Conservation (phyloP, 2,113 vertebrate species). For the Pogonocichla stellata region DNA sequence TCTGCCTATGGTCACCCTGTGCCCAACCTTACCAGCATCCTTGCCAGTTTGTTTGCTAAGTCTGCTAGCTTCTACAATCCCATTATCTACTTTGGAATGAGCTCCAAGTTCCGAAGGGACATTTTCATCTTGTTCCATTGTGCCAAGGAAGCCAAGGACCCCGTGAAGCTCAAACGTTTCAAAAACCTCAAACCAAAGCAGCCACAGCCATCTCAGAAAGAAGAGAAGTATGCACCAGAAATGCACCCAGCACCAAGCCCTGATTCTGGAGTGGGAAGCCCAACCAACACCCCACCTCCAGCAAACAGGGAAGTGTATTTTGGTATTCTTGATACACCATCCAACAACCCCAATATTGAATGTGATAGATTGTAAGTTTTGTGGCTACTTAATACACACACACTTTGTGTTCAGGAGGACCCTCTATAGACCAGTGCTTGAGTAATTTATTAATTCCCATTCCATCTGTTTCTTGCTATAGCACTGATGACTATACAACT, state of each 20-base stretch:
- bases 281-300: slow-evolving; percentile 66
- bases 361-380: slow-evolving; percentile 75
- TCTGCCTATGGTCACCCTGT: slow-evolving; percentile 79
- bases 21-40: slow-evolving; percentile 79
- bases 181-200: slow-evolving; percentile 76
- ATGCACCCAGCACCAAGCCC: slow-evolving; percentile 40
- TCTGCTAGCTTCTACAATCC: slow-evolving; percentile 85
- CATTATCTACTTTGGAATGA: slow-evolving; percentile 86
- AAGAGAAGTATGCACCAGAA: slow-evolving; percentile 42
- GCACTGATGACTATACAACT: neutral
- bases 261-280: slow-evolving; percentile 73
- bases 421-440: neutral
- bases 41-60: slow-evolving; percentile 83
- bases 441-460: neutral
- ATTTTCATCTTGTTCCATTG: slow-evolving; percentile 74
- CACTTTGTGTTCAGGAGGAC: neutral
- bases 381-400: neutral
- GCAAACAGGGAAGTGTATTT: slow-evolving; percentile 67
- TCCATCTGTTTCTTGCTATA: neutral
- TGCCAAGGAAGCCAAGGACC: slow-evolving; percentile 67
- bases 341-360: slow-evolving; percentile 73
- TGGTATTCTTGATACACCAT: slow-evolving; percentile 39
- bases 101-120: slow-evolving; percentile 82
- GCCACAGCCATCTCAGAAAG: slow-evolving; percentile 53
- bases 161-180: slow-evolving; percentile 77